Evolutionary conservation across 2,888 invertebrate genomes (phyloP).

Genomic region (Hirtodrosophila duncani): DNA sequence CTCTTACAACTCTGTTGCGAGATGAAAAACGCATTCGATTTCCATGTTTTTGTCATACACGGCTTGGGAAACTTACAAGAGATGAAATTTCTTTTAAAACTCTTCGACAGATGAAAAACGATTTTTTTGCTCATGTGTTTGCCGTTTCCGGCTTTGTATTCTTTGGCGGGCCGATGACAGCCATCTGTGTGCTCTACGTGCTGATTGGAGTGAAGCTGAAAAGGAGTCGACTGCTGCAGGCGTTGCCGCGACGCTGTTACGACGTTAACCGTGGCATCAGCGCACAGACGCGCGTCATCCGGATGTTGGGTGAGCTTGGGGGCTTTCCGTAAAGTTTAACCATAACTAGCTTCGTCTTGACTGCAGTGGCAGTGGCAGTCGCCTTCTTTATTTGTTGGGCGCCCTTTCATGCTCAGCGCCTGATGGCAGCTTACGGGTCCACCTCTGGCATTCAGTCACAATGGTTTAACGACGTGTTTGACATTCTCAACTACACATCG

Average conservation of each 20-base stretch:
- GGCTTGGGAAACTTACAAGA: too few relatives aligned
- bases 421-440: slow-evolving; percentile 87
- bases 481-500: slow-evolving; percentile 84
- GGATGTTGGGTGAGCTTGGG: slow-evolving; percentile 83
- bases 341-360: neutral
- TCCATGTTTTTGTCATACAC: too few relatives aligned
- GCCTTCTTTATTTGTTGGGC: slow-evolving; percentile 92
- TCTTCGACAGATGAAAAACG: slow-evolving; percentile 78
- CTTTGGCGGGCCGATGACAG: slow-evolving; percentile 91
- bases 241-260: slow-evolving; percentile 80
- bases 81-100: too few relatives aligned
- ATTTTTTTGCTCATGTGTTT: slow-evolving; percentile 83
- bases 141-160: slow-evolving; percentile 89
- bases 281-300: slow-evolving; percentile 84
- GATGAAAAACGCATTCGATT: too few relatives aligned
- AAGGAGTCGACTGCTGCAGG: slow-evolving; percentile 82
- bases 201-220: slow-evolving; percentile 86
- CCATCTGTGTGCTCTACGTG: slow-evolving; percentile 89
- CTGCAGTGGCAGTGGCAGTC: slow-evolving; percentile 90
- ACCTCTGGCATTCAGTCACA: slow-evolving; percentile 64
- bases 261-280: slow-evolving; percentile 80
- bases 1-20: too few relatives aligned
- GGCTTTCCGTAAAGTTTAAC: neutral
- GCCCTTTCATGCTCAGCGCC: slow-evolving; percentile 94
- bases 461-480: slow-evolving; percentile 80